A percentile compares a stretch with the other conserved stretches of the same genome.
Conservation (phyloP, 2,797 vertebrate species). For the Anguilla megastoma region DNA sequence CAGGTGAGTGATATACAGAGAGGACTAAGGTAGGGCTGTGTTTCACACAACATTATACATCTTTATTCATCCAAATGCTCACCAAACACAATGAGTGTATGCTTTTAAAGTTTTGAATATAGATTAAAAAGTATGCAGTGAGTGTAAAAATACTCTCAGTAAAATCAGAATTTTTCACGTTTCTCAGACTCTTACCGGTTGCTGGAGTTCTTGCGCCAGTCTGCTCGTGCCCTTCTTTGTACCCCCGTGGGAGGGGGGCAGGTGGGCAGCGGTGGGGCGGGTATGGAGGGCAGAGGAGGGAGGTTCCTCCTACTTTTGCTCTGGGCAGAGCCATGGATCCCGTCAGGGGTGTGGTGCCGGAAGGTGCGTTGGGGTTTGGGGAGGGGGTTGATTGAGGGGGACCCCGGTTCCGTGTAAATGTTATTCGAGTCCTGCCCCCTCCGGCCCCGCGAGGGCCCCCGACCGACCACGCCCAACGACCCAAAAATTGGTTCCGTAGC, state of each 20-base stretch:
- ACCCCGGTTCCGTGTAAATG: constrained; percentile 83
- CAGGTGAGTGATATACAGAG: too few relatives aligned
- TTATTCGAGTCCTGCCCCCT: constrained; percentile 70
- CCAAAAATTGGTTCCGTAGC: constrained; percentile 79
- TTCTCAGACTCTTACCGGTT: constrained; percentile 77
- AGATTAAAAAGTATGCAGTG: too few relatives aligned
- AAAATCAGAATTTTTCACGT: too few relatives aligned
- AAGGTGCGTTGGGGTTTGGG: constrained; percentile 96
- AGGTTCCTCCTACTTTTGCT: constrained; percentile 58
- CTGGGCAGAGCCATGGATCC: constrained; percentile 62
- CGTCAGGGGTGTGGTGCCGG: constrained; percentile 83
- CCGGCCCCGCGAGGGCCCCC: constrained; percentile 60
- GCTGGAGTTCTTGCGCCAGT: constrained; percentile 76
- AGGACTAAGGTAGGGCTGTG: too few relatives aligned
- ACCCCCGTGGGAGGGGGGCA: constrained; percentile 86
- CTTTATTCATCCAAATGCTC: too few relatives aligned
- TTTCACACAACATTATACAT: too few relatives aligned
- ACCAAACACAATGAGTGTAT: too few relatives aligned
- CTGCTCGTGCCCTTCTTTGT: constrained; percentile 82
- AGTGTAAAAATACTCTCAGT: background rate
- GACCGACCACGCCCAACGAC: constrained; percentile 69
- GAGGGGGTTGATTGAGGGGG: constrained; percentile 86
- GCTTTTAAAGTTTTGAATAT: too few relatives aligned
- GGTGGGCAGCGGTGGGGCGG: constrained; percentile 66
- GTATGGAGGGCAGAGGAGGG: background rate